These are phyloP conservation scores for Lobophora halterata DNA, from an alignment of 2,888 invertebrate genomes.

Conservation along the genomic window DNA sequence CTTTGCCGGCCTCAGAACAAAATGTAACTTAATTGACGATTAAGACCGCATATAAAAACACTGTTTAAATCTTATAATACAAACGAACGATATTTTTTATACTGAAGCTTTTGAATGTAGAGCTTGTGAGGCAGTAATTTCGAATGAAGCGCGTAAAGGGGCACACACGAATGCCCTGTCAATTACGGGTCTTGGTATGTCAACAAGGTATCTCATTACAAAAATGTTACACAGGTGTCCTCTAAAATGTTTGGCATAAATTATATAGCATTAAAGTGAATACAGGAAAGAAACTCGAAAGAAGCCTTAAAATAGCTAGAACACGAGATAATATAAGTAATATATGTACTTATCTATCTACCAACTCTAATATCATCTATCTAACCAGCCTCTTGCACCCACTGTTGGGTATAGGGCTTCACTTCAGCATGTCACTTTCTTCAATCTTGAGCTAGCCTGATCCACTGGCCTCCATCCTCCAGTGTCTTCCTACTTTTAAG, in stretches of 20 bases:
- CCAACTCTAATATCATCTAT: too few species aligned
- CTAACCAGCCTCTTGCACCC: too few species aligned
- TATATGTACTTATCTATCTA: too few species aligned
- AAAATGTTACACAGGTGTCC: constrained; percentile 15
- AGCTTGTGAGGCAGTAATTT: constrained; percentile 13
- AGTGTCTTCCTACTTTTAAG: too few species aligned
- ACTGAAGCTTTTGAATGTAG: constrained; percentile 10
- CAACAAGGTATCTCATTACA: constrained; percentile 20
- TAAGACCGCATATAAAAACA: constrained; percentile 26
- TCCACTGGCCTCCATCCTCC: too few species aligned
- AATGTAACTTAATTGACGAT: constrained; percentile 35
- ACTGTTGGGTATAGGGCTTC: too few species aligned
- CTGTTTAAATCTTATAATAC: constrained; percentile 27
- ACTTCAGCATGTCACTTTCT: too few species aligned
- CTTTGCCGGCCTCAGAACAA: constrained; percentile 37
- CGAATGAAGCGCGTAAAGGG: constrained; percentile 10
- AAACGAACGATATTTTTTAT: constrained; percentile 24
- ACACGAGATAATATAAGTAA: too few species aligned
- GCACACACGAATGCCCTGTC: constrained; percentile 17
- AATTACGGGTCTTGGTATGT: constrained; percentile 17
- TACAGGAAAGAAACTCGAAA: too few species aligned
- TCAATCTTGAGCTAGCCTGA: too few species aligned
- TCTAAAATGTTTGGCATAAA: constrained; percentile 1
- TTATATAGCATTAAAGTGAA: neutral
- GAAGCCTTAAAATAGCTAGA: too few species aligned